Percentiles rank a stretch among this genome's conserved stretches.
Conservation (phyloP, 2,797 vertebrate species). For the Sphenopsis melanotis region DNA sequence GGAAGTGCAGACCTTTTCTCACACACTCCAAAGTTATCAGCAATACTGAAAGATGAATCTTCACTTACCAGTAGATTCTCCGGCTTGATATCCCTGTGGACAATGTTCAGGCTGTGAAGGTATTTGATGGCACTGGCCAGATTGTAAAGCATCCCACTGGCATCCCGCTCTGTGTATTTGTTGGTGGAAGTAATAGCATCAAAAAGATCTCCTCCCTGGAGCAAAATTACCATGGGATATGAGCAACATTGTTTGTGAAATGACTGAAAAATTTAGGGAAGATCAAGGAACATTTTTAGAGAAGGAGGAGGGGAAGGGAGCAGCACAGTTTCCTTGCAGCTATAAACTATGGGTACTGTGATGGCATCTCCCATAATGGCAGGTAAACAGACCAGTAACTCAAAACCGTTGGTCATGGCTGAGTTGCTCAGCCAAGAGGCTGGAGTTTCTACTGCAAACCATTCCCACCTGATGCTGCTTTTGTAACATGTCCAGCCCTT, state of each 20-base stretch:
- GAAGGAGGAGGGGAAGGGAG: not conserved
- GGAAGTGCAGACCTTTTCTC: not conserved
- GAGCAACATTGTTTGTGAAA: not conserved
- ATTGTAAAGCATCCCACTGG: slow-evolving; percentile 96
- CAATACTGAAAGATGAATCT: not conserved
- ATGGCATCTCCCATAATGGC: not conserved
- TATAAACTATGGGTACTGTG: not conserved
- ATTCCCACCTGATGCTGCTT: not conserved
- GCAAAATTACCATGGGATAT: slow-evolving; percentile 27
- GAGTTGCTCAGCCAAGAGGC: not conserved
- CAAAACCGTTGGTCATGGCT: not conserved
- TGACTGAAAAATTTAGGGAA: not conserved
- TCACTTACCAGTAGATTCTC: slow-evolving; percentile 93
- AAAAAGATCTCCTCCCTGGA: slow-evolving; percentile 94
- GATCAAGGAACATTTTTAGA: not conserved
- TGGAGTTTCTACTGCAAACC: not conserved
- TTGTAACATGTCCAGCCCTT: not conserved
- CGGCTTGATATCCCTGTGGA: slow-evolving; percentile 97
- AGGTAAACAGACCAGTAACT: not conserved
- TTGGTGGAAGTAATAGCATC: slow-evolving; percentile 95
- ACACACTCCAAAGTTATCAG: not conserved
- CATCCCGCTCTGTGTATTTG: slow-evolving; percentile 95
- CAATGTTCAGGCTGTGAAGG: slow-evolving; percentile 93
- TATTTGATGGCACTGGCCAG: slow-evolving; percentile 96
- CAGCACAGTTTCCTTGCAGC: not conserved